Evolutionary conservation across 2,888 invertebrate species (phyloP).

Genomic region (Seira musarum): DNA sequence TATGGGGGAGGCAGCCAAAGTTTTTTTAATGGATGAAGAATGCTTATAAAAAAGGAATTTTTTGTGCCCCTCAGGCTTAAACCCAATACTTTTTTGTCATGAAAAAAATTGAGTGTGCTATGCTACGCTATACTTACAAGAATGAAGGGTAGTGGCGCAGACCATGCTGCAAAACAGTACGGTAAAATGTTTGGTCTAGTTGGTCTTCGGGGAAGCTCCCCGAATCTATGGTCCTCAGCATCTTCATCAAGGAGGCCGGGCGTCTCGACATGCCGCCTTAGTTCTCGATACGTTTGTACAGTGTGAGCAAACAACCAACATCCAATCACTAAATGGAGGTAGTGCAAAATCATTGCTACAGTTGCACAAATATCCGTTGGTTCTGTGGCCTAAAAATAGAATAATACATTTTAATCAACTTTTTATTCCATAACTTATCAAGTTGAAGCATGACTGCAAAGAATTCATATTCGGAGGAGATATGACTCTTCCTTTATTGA

Average conservation of each 20-base stretch:
- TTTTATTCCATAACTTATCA: too few relatives aligned
- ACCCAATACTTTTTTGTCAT: slow-evolving; percentile 21
- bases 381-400: slow-evolving; percentile 77
- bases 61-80: slow-evolving; percentile 10
- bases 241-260: slow-evolving; percentile 60
- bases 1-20: neutral
- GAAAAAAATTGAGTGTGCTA: slow-evolving; percentile 21
- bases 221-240: slow-evolving; percentile 72
- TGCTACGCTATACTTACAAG: slow-evolving; percentile 76
- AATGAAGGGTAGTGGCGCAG: slow-evolving; percentile 79
- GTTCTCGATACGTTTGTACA: slow-evolving; percentile 77
- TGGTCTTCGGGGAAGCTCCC: slow-evolving; percentile 72
- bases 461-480: too few relatives aligned
- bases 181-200: slow-evolving; percentile 61
- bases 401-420: slow-evolving; percentile 9
- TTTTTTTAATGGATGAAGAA: slow-evolving; percentile 14
- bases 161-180: slow-evolving; percentile 78
- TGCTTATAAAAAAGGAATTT: slow-evolving; percentile 14
- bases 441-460: too few relatives aligned
- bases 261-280: slow-evolving; percentile 71
- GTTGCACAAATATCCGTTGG: slow-evolving; percentile 79
- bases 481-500: too few relatives aligned
- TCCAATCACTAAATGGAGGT: slow-evolving; percentile 80
- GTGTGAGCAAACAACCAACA: slow-evolving; percentile 78
- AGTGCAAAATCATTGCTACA: slow-evolving; percentile 80